These are phyloP conservation scores for Spinus pinus DNA, from an alignment of 2,797 vertebrate genomes.

Conservation along the genomic window DNA sequence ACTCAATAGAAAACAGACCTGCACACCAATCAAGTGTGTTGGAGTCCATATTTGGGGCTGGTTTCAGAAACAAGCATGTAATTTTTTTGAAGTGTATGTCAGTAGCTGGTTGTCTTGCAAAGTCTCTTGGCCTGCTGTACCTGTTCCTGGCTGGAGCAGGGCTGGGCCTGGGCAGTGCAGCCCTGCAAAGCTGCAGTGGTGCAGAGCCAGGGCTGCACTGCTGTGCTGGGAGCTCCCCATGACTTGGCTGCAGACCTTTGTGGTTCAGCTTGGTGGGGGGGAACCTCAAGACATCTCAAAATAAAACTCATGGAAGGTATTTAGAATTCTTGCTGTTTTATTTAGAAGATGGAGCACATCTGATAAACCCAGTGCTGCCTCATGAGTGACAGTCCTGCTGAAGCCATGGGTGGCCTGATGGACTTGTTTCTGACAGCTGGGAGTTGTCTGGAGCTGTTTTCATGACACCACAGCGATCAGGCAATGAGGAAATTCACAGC, in stretches of 20 bases:
- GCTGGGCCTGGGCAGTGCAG: not conserved
- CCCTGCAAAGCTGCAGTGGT: not conserved
- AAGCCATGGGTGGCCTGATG: not conserved
- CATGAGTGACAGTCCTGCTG: not conserved
- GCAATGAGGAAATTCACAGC: not conserved
- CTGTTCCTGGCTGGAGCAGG: not conserved
- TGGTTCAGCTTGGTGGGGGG: accelerated
- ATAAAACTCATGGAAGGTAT: not conserved
- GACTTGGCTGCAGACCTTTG: not conserved
- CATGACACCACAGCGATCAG: not conserved
- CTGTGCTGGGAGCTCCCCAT: not conserved
- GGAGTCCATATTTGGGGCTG: slow-evolving; percentile 13
- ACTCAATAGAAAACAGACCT: slow-evolving; percentile 34
- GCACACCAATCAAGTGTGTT: not conserved
- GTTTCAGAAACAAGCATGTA: slow-evolving; percentile 21
- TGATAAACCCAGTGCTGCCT: not conserved
- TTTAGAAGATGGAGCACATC: not conserved
- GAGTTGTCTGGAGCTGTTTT: not conserved
- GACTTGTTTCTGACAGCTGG: not conserved
- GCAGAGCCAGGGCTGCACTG: not conserved
- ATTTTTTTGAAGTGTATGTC: slow-evolving; percentile 26
- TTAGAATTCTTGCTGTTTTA: not conserved
- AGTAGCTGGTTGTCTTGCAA: slow-evolving; percentile 18
- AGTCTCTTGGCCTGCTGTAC: not conserved
- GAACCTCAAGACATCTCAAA: not conserved